A percentile compares a stretch with the other conserved stretches of the same genome.
Conservation (phyloP, 2,888 invertebrate species). For the Augiades crinisus region DNA sequence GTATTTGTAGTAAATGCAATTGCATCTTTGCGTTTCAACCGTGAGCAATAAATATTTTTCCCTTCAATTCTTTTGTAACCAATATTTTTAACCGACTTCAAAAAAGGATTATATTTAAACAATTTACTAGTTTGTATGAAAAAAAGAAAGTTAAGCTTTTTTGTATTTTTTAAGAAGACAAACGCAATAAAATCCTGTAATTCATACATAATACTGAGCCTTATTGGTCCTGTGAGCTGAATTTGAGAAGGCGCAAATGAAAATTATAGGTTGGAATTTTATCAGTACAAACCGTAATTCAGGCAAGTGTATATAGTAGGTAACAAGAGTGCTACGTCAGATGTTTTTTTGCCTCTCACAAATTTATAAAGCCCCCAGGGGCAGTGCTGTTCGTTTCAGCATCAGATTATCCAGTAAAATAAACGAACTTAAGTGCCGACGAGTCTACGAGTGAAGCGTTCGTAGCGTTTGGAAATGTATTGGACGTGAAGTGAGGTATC, state of each 20-base stretch:
- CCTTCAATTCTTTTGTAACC: no score
- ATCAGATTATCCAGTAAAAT: neutral
- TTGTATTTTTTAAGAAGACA: neutral
- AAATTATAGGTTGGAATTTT: neutral
- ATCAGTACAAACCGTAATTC: neutral
- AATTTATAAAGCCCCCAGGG: slow-evolving; percentile 2
- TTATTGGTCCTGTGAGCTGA: neutral
- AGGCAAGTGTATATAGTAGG: neutral
- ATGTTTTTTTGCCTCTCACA: neutral
- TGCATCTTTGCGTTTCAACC: no score
- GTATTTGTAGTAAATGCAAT: no score
- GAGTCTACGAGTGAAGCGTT: neutral
- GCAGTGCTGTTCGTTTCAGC: neutral
- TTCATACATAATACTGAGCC: neutral
- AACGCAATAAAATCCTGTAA: neutral
- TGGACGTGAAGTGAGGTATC: no score
- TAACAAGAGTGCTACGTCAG: neutral
- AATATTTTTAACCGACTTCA: no score
- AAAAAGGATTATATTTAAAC: no score
- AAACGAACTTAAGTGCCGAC: slow-evolving; percentile 1
- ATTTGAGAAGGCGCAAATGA: neutral
- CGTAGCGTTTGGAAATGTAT: no score
- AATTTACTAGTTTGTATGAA: no score
- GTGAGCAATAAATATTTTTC: no score
- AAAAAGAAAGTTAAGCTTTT: no score